Base-by-base conservation (phyloP, 2,797 vertebrate species). In the Gadopsis bispinosus region DNA sequence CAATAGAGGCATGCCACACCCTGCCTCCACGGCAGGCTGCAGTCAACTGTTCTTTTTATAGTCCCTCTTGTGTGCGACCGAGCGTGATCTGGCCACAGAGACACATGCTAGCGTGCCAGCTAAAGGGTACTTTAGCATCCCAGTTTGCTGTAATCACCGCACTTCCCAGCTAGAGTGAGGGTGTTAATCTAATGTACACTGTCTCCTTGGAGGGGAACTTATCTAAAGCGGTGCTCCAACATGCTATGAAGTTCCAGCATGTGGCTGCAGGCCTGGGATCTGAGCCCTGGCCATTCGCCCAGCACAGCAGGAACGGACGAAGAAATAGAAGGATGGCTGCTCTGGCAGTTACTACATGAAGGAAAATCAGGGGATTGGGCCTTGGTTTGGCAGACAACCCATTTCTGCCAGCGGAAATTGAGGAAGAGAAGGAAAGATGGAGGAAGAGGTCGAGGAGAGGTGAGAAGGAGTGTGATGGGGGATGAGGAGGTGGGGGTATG, bases 41-140 rank as follows among this genome's bases (percentile, higher is more conserved):
- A 78, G 84, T 35, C 63, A 73, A 75, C 84, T 81, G 76, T 85
- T 88, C 88, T 92, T 94, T 94, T 93, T 92, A 89, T 90, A 91
- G 90, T 84, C 80, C 55, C 79, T 86, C 56, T 41, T 47, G 72
- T 86, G 88, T 85, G 86, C 76, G 54, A 50, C 71, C 26, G 37
- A 88, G 82, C 74, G 70, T 85, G 83, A 85, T 88, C 85, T 72
- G 85, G 86, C 87, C 84, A 78, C 67, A 80, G 73, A 73, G 75
- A 77, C 39, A 41, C 39, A 51, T 67, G 73, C 86, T 77, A 72
- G 54, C 37, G 9, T 68, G 53, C 79, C 77, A 69, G 79, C 85
- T 80, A 29, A 61, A 43, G 56, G 85, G 22, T 41, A 78, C 71
- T 79, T 83, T 58, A 80, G 74, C 67, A 59, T 86, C 70, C 68